Percentiles rank a stretch among this genome's conserved stretches.
These are phyloP conservation scores for Chloroclysta siterata DNA, from an alignment of 2,888 invertebrate species.

Conservation along the genomic window DNA sequence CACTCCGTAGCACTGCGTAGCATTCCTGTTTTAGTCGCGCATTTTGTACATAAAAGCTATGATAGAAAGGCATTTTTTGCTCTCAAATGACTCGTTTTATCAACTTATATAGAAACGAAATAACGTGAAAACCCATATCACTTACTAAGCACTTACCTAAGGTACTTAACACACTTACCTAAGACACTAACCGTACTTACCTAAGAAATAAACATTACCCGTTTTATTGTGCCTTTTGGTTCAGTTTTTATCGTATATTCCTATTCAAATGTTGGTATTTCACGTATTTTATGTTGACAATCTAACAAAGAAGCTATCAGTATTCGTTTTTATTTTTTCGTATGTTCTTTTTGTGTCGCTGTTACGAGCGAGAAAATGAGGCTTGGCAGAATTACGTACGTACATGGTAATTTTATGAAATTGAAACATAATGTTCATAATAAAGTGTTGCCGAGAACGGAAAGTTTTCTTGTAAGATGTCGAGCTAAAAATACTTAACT, in stretches of 20 bases:
- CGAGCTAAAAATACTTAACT: constrained; percentile 1
- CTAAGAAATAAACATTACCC: constrained; percentile 28
- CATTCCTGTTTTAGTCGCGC: background rate
- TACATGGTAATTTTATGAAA: constrained; percentile 22
- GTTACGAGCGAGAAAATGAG: constrained; percentile 19
- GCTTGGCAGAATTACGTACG: constrained; percentile 7
- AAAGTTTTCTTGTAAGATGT: background rate
- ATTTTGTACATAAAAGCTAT: background rate
- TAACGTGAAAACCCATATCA: background rate
- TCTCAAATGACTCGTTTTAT: background rate
- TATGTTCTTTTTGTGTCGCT: constrained; percentile 24
- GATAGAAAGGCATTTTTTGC: background rate
- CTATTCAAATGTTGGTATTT: constrained; percentile 42
- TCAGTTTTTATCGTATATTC: constrained; percentile 53
- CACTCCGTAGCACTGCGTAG: constrained; percentile 16
- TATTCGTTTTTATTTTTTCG: constrained; percentile 30
- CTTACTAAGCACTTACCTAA: background rate
- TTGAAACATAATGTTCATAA: constrained; percentile 25
- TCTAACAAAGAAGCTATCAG: constrained; percentile 38
- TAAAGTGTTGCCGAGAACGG: constrained; percentile 4
- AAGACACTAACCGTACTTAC: background rate
- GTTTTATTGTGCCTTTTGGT: constrained; percentile 51
- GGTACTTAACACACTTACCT: background rate
- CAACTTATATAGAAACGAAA: background rate
- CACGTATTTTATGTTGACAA: constrained; percentile 37